Evolutionary conservation across 2,888 invertebrate species (phyloP).

Genomic region (Spisula solida): DNA sequence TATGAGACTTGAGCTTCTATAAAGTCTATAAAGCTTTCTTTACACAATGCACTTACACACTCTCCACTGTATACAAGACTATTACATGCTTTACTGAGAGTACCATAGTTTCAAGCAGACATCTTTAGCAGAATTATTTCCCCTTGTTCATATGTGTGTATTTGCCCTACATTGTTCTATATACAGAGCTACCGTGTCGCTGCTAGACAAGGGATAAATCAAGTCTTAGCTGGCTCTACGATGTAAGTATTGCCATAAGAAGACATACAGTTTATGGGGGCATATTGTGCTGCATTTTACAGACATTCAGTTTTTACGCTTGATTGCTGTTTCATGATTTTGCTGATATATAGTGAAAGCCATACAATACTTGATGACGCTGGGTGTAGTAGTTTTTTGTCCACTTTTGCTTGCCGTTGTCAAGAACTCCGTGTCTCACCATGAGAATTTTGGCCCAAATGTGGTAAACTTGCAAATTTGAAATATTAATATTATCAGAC

Average conservation of each 20-base stretch:
- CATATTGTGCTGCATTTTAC: slow-evolving; percentile 28
- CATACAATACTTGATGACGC: background rate
- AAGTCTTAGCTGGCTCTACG: background rate
- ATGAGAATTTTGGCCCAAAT: no score
- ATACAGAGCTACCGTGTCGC: background rate
- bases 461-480: background rate
- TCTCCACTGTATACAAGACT: background rate
- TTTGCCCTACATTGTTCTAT: background rate
- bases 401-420: slow-evolving; percentile 41
- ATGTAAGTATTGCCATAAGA: background rate
- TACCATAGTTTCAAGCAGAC: background rate
- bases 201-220: background rate
- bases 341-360: slow-evolving; percentile 47
- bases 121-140: background rate
- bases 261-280: background rate
- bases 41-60: background rate
- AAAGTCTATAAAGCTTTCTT: background rate
- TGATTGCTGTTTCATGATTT: slow-evolving; percentile 30
- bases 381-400: slow-evolving; percentile 31
- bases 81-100: background rate
- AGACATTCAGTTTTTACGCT: slow-evolving; percentile 27
- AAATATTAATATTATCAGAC: background rate
- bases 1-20: background rate
- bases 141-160: slow-evolving; percentile 18
- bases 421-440: background rate